Conservation (phyloP, 2,888 invertebrate genomes). For the Dione juno region DNA sequence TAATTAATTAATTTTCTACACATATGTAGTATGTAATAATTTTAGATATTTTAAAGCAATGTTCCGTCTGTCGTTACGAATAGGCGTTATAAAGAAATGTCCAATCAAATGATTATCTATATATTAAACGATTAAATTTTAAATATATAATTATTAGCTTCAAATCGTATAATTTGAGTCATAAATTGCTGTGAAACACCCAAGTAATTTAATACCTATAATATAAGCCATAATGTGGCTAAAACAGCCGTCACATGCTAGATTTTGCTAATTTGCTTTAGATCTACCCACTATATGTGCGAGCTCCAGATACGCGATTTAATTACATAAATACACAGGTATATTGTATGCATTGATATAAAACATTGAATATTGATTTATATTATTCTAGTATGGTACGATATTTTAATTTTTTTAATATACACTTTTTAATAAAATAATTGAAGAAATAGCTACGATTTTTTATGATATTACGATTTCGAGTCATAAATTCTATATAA, state of each 20-base stretch:
- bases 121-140: not conserved
- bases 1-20: too few species aligned
- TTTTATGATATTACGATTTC: too few species aligned
- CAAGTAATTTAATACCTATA: slow-evolving; percentile 5
- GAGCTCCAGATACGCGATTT: not conserved
- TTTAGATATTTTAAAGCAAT: too few species aligned
- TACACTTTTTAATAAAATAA: too few species aligned
- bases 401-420: not conserved
- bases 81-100: too few species aligned
- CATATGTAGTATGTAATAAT: too few species aligned
- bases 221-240: slow-evolving; percentile 2
- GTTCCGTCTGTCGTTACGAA: too few species aligned
- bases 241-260: slow-evolving; percentile 17
- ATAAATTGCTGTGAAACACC: slow-evolving; percentile 13
- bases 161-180: not conserved
- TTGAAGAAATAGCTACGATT: too few species aligned
- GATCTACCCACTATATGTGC: not conserved
- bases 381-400: not conserved
- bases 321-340: not conserved
- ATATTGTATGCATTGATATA: not conserved
- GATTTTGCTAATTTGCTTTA: slow-evolving; percentile 17
- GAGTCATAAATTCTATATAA: too few species aligned
- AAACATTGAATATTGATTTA: not conserved
- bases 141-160: slow-evolving; percentile 11
- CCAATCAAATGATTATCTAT: too few species aligned